Evolutionary conservation across 2,113 vertebrate genomes (phyloP).

Genomic region (Spilogale gracilis): DNA sequence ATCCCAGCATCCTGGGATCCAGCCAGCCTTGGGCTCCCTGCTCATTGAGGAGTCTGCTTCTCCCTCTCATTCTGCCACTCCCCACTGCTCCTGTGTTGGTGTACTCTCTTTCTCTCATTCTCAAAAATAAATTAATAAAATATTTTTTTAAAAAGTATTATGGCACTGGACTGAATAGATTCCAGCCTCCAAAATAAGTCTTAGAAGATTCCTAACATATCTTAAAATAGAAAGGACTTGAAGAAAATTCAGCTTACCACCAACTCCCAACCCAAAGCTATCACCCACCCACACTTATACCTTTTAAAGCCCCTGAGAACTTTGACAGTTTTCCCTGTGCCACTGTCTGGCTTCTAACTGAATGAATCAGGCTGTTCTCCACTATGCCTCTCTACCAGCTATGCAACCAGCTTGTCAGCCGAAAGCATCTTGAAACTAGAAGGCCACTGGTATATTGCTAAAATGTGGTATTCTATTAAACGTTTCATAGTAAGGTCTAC

Average conservation of each 20-base stretch:
- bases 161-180: background rate
- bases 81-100: background rate
- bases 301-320: background rate
- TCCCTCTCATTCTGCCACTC: background rate
- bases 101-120: background rate
- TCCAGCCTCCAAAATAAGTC: background rate
- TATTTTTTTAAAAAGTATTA: background rate
- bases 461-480: slow-evolving; percentile 17
- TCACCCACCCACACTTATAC: background rate
- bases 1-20: background rate
- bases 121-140: background rate
- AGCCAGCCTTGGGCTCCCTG: background rate
- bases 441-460: background rate
- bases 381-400: background rate
- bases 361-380: background rate
- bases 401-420: background rate
- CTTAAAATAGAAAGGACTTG: background rate
- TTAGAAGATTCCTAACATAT: background rate
- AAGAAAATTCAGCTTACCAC: background rate
- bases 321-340: background rate
- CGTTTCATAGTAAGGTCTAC: background rate
- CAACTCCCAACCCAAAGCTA: background rate
- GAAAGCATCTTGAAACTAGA: background rate
- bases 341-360: background rate
- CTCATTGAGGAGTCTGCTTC: background rate